phyloP scores from a whole-genome alignment of 2,797 vertebrate genomes.

The Odontamblyopus lacepedii region DNA sequence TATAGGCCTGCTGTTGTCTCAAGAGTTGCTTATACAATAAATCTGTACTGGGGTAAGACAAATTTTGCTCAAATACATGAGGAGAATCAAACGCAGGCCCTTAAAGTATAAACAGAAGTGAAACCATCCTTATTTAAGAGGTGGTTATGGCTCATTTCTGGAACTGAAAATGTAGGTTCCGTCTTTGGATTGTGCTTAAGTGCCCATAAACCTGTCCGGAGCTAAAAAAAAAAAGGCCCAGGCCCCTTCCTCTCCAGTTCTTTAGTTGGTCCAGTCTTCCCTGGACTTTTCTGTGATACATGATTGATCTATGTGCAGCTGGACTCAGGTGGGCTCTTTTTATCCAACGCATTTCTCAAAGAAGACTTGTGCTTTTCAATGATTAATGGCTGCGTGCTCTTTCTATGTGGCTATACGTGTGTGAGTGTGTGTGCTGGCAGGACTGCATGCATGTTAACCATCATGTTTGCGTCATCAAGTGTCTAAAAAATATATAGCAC shows the following conservation, averaged over 20 bases:
- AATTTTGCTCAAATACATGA: too few species aligned
- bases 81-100: too few species aligned
- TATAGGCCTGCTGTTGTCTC: too few species aligned
- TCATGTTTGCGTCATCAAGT: conserved; percentile 45
- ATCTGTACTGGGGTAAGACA: too few species aligned
- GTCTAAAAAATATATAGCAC: conserved; percentile 29
- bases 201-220: conserved; percentile 20
- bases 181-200: conserved; percentile 26
- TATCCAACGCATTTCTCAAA: conserved; percentile 62
- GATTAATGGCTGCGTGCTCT: conserved; percentile 66
- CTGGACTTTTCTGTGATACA: conserved; percentile 63
- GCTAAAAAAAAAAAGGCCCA: conserved; percentile 37
- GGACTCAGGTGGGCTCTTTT: conserved; percentile 72
- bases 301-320: conserved; percentile 71
- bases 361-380: conserved; percentile 66
- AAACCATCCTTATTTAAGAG: not conserved
- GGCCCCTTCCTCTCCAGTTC: conserved; percentile 23
- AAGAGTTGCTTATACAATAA: too few species aligned
- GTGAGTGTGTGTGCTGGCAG: conserved; percentile 24
- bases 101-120: not conserved
- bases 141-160: not conserved
- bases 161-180: conserved; percentile 26
- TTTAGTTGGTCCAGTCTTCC: conserved; percentile 60
- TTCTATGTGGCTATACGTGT: conserved; percentile 37
- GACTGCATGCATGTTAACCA: conserved; percentile 42